These are phyloP conservation scores for Macrobrachium nipponense DNA, from an alignment of 1,140 invertebrate genomes.

Conservation along the genomic window DNA sequence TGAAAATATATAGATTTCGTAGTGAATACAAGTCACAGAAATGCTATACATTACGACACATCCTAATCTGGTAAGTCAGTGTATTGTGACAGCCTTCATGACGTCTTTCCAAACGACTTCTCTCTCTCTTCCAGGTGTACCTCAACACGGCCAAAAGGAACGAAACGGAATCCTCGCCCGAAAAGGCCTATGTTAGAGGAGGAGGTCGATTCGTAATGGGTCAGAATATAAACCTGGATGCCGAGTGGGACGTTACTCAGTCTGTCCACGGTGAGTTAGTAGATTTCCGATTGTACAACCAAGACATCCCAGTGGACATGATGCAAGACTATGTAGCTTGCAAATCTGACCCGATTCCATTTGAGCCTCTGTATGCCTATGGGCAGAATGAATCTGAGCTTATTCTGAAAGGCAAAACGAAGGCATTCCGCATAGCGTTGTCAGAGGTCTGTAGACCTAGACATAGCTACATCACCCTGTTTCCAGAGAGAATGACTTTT, in stretches of 20 bases:
- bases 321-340: neutral
- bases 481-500: neutral
- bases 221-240: neutral
- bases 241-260: constrained; percentile 14
- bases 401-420: neutral
- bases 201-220: neutral
- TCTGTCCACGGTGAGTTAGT: neutral
- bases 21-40: no score
- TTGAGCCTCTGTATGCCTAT: neutral
- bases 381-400: neutral
- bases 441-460: neutral
- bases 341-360: neutral
- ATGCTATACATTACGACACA: no score
- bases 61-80: no score
- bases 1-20: no score
- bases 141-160: neutral
- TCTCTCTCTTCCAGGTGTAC: neutral
- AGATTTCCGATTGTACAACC: constrained; percentile 1
- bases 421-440: neutral
- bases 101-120: neutral
- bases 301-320: neutral
- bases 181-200: neutral
- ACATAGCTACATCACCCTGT: neutral
- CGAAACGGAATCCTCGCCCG: neutral
- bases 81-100: no score